A percentile compares a stretch with the other conserved stretches of the same genome.
Evolutionary conservation across 2,888 invertebrate species (phyloP).

Genomic region (Eumacrocentrus americanus): DNA sequence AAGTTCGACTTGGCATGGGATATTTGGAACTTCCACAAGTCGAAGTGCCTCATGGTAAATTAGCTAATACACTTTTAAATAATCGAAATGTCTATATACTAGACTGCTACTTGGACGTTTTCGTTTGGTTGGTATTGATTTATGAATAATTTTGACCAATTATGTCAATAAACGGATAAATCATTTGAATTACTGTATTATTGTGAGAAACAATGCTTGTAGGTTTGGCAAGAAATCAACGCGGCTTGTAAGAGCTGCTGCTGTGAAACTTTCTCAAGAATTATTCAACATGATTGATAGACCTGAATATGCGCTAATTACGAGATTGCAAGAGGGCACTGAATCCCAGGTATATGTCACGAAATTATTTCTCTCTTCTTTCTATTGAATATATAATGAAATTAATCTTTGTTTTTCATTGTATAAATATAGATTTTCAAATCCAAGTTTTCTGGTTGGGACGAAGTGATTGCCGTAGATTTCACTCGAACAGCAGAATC

Average conservation of each 20-base stretch:
- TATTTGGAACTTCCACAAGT: constrained; percentile 97
- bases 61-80: constrained; percentile 78
- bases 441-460: constrained; percentile 97
- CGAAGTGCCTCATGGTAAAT: constrained; percentile 75
- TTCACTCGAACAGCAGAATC: constrained; percentile 98
- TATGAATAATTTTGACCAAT: no score
- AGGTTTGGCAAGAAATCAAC: constrained; percentile 99
- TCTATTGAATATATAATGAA: neutral
- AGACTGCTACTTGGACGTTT: constrained; percentile 92
- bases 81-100: constrained; percentile 95
- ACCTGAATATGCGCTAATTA: constrained; percentile 85
- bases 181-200: no score
- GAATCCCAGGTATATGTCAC: constrained; percentile 73
- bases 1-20: constrained; percentile 97
- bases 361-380: neutral
- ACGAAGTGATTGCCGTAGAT: constrained; percentile 98
- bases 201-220: constrained; percentile 3
- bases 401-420: constrained; percentile 5
- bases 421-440: constrained; percentile 91
- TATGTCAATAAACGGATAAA: no score
- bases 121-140: constrained; percentile 78
- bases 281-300: constrained; percentile 93
- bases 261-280: constrained; percentile 95
- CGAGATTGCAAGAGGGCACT: constrained; percentile 89
- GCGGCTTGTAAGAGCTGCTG: constrained; percentile 91